Evolutionary conservation across 2,797 vertebrate genomes (phyloP).

Genomic region (Parauchenoglanis punctatus): DNA sequence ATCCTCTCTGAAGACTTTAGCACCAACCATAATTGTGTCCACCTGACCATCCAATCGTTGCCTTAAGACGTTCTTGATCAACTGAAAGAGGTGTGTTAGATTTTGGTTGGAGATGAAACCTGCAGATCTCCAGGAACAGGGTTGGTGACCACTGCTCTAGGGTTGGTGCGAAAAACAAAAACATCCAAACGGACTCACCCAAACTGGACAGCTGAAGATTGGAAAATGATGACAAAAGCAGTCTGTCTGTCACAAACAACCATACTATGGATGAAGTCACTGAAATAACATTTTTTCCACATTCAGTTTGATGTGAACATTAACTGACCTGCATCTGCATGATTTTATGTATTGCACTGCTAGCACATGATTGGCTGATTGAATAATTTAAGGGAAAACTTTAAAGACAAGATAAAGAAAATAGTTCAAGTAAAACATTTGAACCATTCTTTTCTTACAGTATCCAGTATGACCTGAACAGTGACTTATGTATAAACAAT

Average conservation of each 20-base stretch:
- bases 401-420: neutral
- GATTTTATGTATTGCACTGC: neutral
- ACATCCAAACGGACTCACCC: neutral
- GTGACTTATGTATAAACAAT: neutral
- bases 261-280: neutral
- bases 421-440: neutral
- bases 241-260: too few species aligned
- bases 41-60: too few species aligned
- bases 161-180: too few species aligned
- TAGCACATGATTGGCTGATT: neutral
- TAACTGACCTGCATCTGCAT: neutral
- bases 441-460: neutral
- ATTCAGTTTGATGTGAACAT: neutral
- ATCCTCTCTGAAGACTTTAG: too few species aligned
- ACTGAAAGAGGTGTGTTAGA: too few species aligned
- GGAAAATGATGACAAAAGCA: neutral
- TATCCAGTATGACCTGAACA: neutral
- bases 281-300: neutral
- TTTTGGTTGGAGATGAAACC: too few species aligned
- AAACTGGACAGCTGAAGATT: neutral
- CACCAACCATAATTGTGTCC: too few species aligned
- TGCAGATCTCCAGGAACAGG: too few species aligned
- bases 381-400: neutral
- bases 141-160: too few species aligned
- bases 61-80: too few species aligned